Base-by-base conservation (phyloP, 2,888 invertebrate genomes). In the Aspidiotus rigidus region DNA sequence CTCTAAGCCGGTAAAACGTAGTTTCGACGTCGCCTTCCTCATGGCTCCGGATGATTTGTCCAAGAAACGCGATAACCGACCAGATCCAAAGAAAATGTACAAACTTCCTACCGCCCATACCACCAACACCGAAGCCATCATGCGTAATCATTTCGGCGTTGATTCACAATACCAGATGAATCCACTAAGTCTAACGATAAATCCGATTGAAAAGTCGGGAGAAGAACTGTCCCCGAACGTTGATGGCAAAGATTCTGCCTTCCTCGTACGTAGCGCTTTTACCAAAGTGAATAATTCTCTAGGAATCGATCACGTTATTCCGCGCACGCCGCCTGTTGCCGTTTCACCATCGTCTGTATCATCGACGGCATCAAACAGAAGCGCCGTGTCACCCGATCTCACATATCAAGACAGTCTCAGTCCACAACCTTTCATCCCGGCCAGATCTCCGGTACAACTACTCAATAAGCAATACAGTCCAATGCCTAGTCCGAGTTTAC, bases 1-100 rank as follows among this genome's bases (percentile, higher is more conserved):
- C 7, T 44, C 15, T 7, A 62, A 62, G 62, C 54, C 62, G 49
- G 63, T 69, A 42, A 93, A 93, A 75, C 81, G 93, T 15, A 89
- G 91, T 0, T 93, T 93, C 77, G 93, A 93, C 77, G 93, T 93
- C 10, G 93, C 93, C 0, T 93, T 93, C 75, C 79, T 93, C 40
- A 91, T 93, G 83, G 86, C 90, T 78, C 91, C 91, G 1, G 91
- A 92, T 76, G 91, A 91, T 72, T 44, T 69, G 62, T 70, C 72
- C 57, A 79, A 79, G 15, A 75, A 76, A 41, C 73, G 57, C 64
- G 55, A 13, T 42, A 15, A 16, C 11, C 49, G 40, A 55, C 1
- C 62, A 39, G 16, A 15, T 15, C 57, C 42, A 7, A 0, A 54
- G 28, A 61, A 69, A 62, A 56, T 55, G 42, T 56, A 28, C 62